A percentile compares a stretch with the other conserved stretches of the same genome.
phyloP scores from a whole-genome alignment of 2,113 vertebrate species.

The Egretta garzetta region DNA sequence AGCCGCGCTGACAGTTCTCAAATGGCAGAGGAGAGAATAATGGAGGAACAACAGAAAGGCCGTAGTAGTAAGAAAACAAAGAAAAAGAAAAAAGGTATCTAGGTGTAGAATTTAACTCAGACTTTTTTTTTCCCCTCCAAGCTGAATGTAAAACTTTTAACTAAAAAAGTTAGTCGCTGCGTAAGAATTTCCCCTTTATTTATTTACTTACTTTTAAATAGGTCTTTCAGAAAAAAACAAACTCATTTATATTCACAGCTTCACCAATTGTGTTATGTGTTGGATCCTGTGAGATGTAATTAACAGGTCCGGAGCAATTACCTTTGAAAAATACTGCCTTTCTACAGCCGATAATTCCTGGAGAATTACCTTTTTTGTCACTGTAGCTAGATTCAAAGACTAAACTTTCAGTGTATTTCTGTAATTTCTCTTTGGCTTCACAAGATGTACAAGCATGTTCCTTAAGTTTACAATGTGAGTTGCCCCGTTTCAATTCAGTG shows the following conservation, averaged over 20 bases:
- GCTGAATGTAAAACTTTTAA: not conserved
- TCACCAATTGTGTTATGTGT: not conserved
- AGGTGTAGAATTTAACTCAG: not conserved
- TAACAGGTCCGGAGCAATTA: not conserved
- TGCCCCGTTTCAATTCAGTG: not conserved
- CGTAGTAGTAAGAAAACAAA: conserved; percentile 98
- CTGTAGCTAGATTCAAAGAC: not conserved
- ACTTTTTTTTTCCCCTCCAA: not conserved
- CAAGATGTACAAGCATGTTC: not conserved
- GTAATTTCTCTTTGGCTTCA: not conserved
- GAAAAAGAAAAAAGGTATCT: conserved; percentile 97
- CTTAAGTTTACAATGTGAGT: not conserved
- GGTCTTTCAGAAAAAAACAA: not conserved
- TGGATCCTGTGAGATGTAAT: not conserved
- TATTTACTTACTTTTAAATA: not conserved
- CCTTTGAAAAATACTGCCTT: not conserved
- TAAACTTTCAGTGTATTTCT: not conserved
- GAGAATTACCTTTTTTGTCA: not conserved
- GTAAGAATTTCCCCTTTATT: not conserved
- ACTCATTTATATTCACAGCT: not conserved
- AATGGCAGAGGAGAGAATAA: conserved; percentile 95
- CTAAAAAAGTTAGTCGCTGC: not conserved
- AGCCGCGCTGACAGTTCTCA: conserved; percentile 97
- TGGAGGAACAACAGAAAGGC: conserved; percentile 96
- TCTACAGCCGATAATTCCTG: not conserved